These are phyloP conservation scores for Uloborus diversus DNA, from an alignment of 1,140 invertebrate species.

Conservation along the genomic window DNA sequence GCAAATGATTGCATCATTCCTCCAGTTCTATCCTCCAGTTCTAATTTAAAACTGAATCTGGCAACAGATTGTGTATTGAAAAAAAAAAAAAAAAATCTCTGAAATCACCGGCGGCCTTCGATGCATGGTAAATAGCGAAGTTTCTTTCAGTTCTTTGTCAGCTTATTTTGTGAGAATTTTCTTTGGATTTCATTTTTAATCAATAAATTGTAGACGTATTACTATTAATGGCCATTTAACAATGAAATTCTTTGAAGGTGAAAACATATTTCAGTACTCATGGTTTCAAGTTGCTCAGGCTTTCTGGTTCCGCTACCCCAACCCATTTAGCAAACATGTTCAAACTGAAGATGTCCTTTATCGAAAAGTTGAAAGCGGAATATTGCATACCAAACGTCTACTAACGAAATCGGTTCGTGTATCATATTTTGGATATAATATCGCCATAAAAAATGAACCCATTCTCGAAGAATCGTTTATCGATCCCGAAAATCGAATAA, in stretches of 20 bases:
- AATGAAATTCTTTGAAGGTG: constrained; percentile 57
- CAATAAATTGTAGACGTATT: background rate
- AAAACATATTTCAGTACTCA: constrained; percentile 54
- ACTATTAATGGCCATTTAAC: background rate
- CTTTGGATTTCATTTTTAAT: too few relatives aligned
- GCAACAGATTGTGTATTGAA: too few relatives aligned
- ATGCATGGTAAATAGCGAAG: too few relatives aligned
- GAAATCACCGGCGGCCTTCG: too few relatives aligned
- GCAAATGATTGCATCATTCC: too few relatives aligned
- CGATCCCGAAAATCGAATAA: constrained; percentile 80
- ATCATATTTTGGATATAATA: constrained; percentile 89
- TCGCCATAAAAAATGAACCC: constrained; percentile 78
- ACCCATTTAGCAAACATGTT: constrained; percentile 76
- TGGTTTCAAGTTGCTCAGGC: constrained; percentile 59
- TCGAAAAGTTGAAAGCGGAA: constrained; percentile 79
- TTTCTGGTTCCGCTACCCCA: constrained; percentile 60
- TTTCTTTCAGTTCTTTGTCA: too few relatives aligned
- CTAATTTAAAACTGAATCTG: too few relatives aligned
- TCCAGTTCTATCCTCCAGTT: too few relatives aligned
- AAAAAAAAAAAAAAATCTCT: too few relatives aligned
- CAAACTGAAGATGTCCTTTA: constrained; percentile 88
- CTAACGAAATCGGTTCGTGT: constrained; percentile 84
- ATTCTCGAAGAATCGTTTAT: constrained; percentile 93
- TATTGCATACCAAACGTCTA: constrained; percentile 82
- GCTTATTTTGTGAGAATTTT: too few relatives aligned